A percentile compares a stretch with the other conserved stretches of the same genome.
Evolutionary conservation across 2,113 vertebrate genomes (phyloP).

Genomic region (Dunckerocampus dactyliophorus): DNA sequence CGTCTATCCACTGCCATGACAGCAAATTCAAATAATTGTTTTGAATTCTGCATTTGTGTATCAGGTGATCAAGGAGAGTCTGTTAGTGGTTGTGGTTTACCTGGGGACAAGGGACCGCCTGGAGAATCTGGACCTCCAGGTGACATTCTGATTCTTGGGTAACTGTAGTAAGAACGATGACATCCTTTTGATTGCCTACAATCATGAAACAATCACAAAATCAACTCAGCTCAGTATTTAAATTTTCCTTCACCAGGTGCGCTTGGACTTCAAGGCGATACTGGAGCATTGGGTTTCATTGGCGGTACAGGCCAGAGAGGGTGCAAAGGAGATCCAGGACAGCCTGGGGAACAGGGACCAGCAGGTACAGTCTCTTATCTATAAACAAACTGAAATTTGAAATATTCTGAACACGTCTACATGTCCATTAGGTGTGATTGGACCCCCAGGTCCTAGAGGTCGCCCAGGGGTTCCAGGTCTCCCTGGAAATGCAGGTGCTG

Average conservation of each 20-base stretch:
- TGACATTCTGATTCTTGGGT: constrained; percentile 22
- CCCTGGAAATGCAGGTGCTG: constrained; percentile 44
- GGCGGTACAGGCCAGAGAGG: constrained; percentile 58
- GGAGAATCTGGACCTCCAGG: constrained; percentile 54
- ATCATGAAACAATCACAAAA: neutral
- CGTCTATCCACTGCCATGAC: neutral
- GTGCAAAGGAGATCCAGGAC: constrained; percentile 52
- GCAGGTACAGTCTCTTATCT: constrained; percentile 31
- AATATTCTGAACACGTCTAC: neutral
- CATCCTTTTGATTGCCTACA: neutral
- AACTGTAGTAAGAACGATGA: neutral
- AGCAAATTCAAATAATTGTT: neutral
- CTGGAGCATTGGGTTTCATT: constrained; percentile 34
- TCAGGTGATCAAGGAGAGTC: constrained; percentile 68
- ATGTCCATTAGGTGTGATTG: constrained; percentile 51
- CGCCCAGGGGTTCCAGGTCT: constrained; percentile 53
- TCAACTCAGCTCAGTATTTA: neutral
- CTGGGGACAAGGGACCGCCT: constrained; percentile 53
- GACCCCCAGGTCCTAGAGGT: constrained; percentile 62
- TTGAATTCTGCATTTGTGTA: neutral
- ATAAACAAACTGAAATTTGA: neutral
- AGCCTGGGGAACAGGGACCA: constrained; percentile 35
- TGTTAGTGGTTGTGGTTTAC: constrained; percentile 31
- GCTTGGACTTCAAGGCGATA: constrained; percentile 41
- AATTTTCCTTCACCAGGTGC: constrained; percentile 32